Conservation (phyloP, 2,888 invertebrate species). For the Tiliacea aurago region DNA sequence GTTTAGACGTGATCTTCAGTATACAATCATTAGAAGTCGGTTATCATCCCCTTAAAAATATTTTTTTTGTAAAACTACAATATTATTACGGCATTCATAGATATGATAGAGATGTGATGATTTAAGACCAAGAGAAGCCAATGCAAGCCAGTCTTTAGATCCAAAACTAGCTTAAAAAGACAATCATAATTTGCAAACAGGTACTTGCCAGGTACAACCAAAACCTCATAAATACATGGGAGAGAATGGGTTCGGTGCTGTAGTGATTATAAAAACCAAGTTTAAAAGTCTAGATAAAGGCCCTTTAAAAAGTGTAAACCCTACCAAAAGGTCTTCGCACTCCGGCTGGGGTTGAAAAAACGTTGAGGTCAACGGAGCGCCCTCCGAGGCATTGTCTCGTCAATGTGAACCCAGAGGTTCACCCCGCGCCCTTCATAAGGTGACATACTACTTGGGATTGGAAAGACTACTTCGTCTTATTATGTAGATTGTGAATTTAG, state of each 20-base stretch:
- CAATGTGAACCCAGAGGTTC: slow-evolving; percentile 70
- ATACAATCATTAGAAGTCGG: too few species aligned
- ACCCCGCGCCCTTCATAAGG: slow-evolving; percentile 71
- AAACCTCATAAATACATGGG: background rate
- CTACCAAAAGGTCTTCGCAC: slow-evolving; percentile 64
- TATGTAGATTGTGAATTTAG: slow-evolving; percentile 32
- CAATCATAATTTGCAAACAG: background rate
- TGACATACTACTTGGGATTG: slow-evolving; percentile 61
- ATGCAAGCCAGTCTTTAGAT: too few species aligned
- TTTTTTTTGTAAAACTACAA: too few species aligned
- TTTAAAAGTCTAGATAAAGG: too few species aligned
- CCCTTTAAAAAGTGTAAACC: slow-evolving; percentile 34
- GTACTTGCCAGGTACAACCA: background rate
- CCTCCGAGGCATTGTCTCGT: slow-evolving; percentile 74
- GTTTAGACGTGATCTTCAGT: too few species aligned
- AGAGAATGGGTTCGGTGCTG: background rate
- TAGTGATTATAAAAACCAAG: background rate
- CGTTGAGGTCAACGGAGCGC: slow-evolving; percentile 70
- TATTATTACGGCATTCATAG: too few species aligned
- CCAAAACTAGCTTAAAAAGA: background rate
- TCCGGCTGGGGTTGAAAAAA: slow-evolving; percentile 70
- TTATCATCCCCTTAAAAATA: too few species aligned
- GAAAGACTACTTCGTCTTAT: slow-evolving; percentile 23
- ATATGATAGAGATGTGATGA: too few species aligned
- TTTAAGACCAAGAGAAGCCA: too few species aligned